These are phyloP conservation scores for Cercopithecus petaurista DNA, from an alignment of 2,797 vertebrate species.

Conservation along the genomic window DNA sequence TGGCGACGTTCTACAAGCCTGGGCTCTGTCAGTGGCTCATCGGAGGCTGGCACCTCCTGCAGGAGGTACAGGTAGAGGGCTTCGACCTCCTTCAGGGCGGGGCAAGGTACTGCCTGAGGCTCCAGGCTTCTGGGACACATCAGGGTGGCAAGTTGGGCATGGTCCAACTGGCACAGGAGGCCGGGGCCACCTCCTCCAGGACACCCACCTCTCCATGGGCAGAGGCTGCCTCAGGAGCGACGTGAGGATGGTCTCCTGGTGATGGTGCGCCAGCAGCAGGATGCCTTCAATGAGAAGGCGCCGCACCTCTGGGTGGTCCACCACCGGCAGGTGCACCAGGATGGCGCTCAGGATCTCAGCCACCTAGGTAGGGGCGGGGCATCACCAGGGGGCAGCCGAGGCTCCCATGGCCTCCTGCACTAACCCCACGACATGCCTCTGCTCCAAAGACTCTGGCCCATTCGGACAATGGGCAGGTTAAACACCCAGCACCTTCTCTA, in stretches of 20 bases:
- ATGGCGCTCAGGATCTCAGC: conserved; percentile 67
- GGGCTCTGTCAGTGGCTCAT: not conserved
- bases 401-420: fast-evolving
- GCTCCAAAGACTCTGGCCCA: no score
- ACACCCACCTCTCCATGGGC: conserved; percentile 76
- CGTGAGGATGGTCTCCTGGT: conserved; percentile 53
- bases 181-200: fast-evolving
- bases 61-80: not conserved
- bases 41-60: fast-evolving
- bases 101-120: fast-evolving
- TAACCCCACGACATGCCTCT: fast-evolving
- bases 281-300: conserved; percentile 41
- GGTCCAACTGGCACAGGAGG: fast-evolving
- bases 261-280: conserved; percentile 58
- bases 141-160: fast-evolving
- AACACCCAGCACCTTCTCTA: not conserved
- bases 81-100: fast-evolving
- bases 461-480: fast-evolving
- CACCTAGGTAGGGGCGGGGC: not conserved
- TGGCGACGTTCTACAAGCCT: fast-evolving
- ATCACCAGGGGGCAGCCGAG: not conserved
- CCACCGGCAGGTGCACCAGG: conserved; percentile 56
- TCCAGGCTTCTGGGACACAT: fast-evolving
- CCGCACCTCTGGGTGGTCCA: conserved; percentile 40
- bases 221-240: conserved; percentile 62